Conservation (phyloP, 64 coral and sea anemone genomes). For the Porites lutea region DNA sequence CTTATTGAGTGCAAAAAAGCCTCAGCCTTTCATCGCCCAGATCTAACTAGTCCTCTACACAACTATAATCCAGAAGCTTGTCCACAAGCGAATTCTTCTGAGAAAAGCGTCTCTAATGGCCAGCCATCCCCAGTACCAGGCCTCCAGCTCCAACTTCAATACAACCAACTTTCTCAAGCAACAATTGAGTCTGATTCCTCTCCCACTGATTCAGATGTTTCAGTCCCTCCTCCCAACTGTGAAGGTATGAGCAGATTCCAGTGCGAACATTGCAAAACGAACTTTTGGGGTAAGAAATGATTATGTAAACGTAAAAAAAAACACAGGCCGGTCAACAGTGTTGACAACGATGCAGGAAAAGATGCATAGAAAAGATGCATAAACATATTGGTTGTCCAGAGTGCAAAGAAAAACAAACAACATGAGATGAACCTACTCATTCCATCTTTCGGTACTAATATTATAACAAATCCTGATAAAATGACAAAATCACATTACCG, state of each 20-base stretch:
- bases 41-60: too few species aligned
- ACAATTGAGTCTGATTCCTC: too few species aligned
- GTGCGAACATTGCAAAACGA: background rate
- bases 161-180: too few species aligned
- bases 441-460: background rate
- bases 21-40: too few species aligned
- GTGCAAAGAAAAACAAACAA: constrained; percentile 15
- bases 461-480: background rate
- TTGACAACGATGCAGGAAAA: background rate
- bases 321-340: background rate
- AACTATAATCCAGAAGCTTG: too few species aligned
- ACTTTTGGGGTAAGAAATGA: background rate
- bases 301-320: constrained; percentile 3
- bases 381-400: background rate
- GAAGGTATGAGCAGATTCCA: background rate
- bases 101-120: too few species aligned
- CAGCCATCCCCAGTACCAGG: background rate
- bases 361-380: too few species aligned
- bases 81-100: too few species aligned
- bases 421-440: constrained; percentile 1
- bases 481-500: too few species aligned
- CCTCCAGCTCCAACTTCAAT: background rate
- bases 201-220: background rate
- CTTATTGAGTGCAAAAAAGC: too few species aligned
- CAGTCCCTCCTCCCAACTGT: background rate